Evolutionary conservation across 2,888 invertebrate species (phyloP).

Genomic region (Odontomyia ornata): DNA sequence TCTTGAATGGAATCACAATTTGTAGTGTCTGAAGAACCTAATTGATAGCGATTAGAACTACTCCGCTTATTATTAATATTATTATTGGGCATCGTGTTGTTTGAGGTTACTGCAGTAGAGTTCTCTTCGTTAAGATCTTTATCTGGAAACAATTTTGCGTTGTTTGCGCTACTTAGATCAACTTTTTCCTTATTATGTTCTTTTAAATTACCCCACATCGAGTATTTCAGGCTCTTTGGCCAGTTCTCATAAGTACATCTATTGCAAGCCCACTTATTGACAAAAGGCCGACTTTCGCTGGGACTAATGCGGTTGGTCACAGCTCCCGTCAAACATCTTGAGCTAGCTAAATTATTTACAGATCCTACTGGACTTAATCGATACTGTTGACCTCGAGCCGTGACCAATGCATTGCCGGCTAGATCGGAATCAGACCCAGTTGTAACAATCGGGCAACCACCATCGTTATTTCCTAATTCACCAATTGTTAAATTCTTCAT

Average conservation of each 20-base stretch:
- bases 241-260: slow-evolving; percentile 97
- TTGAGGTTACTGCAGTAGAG: slow-evolving; percentile 57
- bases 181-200: slow-evolving; percentile 54
- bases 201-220: slow-evolving; percentile 78
- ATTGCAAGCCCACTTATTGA: slow-evolving; percentile 68
- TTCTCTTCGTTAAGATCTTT: slow-evolving; percentile 57
- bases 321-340: slow-evolving; percentile 56
- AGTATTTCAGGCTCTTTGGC: slow-evolving; percentile 88
- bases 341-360: slow-evolving; percentile 54
- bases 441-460: slow-evolving; percentile 9
- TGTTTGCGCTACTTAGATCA: slow-evolving; percentile 38
- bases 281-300: slow-evolving; percentile 58
- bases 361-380: slow-evolving; percentile 54
- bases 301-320: slow-evolving; percentile 59
- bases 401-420: slow-evolving; percentile 52
- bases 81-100: slow-evolving; percentile 58
- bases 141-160: slow-evolving; percentile 50
- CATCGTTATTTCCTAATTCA: not conserved
- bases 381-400: slow-evolving; percentile 39
- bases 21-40: slow-evolving; percentile 65
- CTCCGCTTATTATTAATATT: slow-evolving; percentile 60
- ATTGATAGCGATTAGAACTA: slow-evolving; percentile 58
- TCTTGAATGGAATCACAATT: slow-evolving; percentile 71
- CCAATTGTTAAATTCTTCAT: slow-evolving; percentile 51
- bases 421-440: slow-evolving; percentile 60